Evolutionary conservation across 1,140 invertebrate genomes (phyloP), one percentile per base, ranked within the genome.

Genomic region (Anastatus disparis): DNA sequence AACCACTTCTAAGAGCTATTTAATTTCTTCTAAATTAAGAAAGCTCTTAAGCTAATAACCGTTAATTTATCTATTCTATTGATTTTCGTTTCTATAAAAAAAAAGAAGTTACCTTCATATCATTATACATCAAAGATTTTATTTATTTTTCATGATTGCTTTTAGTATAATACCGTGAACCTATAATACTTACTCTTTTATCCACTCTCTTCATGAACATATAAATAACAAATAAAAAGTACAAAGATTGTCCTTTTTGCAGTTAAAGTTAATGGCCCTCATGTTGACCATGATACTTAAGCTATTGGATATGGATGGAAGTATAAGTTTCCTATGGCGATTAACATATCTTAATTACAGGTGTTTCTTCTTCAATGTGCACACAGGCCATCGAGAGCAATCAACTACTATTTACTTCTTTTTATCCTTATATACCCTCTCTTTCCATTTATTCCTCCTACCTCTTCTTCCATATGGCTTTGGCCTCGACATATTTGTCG

Each of bases 301-400:
- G 52, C 40, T 38, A 52, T 27, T 69, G 31, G 48, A 68, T 68
- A 68, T 68, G 66, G 66, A 69, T 52, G 58, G 27, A 61, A 24
- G 59, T 70, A 55, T 63, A 63, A 35, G 58, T 70, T 78, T 76
- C n/a, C 64, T 74, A 64, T 73, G 58, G 73, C 73, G 77, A 81
- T 81, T 81, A 81, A 79, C 80, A 80, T 80, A 82, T 82, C 80
- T 82, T 80, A 81, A 81, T 81, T 81, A 77, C 80, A 79, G 77
- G 79, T 80, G 79, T 80, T 81, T 78, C 76, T n/a, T 77, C 9
- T 67, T 61, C 70, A 13, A 70, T 53, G 76, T 56, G 63, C 27
- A 70, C 73, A 73, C 74, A 72, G 72, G 55, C 68, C 73, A 76
- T 76, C 72, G 74, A 73, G 77, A 75, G 68, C 72, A 76, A 78